Evolutionary conservation across 2,888 invertebrate genomes (phyloP).

Genomic region (Odontothrips loti): DNA sequence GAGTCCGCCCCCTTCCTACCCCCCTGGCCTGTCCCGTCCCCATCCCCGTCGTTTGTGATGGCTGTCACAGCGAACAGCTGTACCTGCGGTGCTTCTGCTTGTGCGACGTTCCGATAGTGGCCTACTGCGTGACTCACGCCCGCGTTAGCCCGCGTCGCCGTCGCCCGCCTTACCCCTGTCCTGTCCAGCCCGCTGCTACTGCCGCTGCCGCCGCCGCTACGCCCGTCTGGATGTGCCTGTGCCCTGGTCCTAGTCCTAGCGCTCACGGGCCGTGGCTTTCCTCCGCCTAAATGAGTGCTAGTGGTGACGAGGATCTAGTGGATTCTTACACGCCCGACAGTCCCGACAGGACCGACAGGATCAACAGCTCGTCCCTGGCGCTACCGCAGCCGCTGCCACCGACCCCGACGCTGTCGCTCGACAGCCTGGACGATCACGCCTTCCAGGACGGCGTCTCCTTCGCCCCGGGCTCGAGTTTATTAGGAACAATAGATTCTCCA

Average conservation of each 20-base stretch:
- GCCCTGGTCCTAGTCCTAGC: neutral
- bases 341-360: neutral
- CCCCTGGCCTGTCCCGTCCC: no score
- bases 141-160: neutral
- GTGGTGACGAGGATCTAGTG: conserved; percentile 9
- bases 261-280: neutral
- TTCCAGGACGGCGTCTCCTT: conserved; percentile 47
- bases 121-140: neutral
- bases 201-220: neutral
- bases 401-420: neutral
- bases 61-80: conserved; percentile 22
- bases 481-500: conserved; percentile 76
- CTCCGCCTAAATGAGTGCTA: neutral
- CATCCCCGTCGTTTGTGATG: conserved; percentile 4
- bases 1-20: no score
- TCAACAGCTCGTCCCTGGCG: conserved; percentile 2
- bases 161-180: neutral
- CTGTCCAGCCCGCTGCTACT: neutral
- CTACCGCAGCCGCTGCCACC: no score
- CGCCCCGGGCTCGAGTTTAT: conserved; percentile 47
- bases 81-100: neutral
- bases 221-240: neutral
- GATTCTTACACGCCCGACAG: neutral
- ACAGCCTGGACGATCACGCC: neutral
- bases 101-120: neutral